Base-by-base conservation (phyloP, 1,140 invertebrate species). In the Aphelenchoides avenae region DNA sequence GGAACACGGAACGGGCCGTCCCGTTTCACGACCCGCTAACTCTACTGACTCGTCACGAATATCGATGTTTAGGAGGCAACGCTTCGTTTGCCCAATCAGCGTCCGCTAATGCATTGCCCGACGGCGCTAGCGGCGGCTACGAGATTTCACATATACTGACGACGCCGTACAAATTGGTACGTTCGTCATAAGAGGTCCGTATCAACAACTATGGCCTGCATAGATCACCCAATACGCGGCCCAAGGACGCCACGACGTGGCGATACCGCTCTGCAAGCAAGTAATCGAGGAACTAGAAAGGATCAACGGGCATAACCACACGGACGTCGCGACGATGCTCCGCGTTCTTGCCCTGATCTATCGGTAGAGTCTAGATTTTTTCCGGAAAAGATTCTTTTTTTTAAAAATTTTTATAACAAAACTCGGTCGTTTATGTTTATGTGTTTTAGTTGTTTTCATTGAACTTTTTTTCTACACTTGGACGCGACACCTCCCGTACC, bases 271-370 rank as follows among this genome's bases (percentile, higher is more conserved):
- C 1, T 98, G 93, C 80, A 97, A 98, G 78, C 94, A 99, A 79
- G 93, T 93, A 0, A 83, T 99, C 15, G 93, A 98, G 80, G 93
- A 99, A 82, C 82, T 98, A 59, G 93, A 98, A 81, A 96, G 94
- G 79, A 97, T 91, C 0, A 91, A 89, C 53, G 94, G 94, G 0
- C 91, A 95, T 78, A 91, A 98, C 81, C 90, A 99, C 82, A 93
- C 94, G 0, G 94, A 99, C 78, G 93, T 98, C 4, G 94, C 94
- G 13, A 98, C 93, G 5, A 97, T 99, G 93, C 83, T 99, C 42
- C 98, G 98, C 79, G 98, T 99, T 66, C 83, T 99, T 11, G 94
- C 93, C 11, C 84, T 98, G 34, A 93, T 98, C 2, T 98, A 98
- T 79, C 82, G 85, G 77, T 86, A 98, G 9, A 94, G 29, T 57